phyloP scores from a whole-genome alignment of 2,888 invertebrate genomes.

The Synergus gifuensis region DNA sequence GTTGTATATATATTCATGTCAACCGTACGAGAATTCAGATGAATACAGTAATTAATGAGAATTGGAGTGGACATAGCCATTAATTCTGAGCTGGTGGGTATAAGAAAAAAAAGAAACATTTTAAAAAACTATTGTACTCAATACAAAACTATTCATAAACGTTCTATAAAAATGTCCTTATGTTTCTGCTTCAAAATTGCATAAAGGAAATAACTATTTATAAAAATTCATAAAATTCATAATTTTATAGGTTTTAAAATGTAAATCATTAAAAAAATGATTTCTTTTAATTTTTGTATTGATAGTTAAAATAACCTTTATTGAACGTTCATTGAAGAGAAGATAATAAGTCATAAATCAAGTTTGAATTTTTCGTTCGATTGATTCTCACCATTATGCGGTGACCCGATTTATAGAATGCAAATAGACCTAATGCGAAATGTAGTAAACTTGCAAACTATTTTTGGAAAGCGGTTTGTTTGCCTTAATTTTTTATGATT shows the following conservation, averaged over 20 bases:
- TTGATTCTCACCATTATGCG: not conserved
- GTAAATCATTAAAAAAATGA: no score
- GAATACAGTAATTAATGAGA: conserved; percentile 35
- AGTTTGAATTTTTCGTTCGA: not conserved
- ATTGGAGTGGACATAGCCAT: conserved; percentile 21
- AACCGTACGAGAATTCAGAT: conserved; percentile 11
- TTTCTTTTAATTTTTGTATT: not conserved
- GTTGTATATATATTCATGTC: conserved; percentile 10
- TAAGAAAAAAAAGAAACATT: not conserved
- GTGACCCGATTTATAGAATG: conserved; percentile 11
- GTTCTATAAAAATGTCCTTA: not conserved
- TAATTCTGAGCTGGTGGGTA: not conserved
- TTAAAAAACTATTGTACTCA: not conserved
- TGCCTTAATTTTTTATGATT: conserved; percentile 15
- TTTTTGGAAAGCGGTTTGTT: conserved; percentile 30
- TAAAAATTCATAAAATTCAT: no score
- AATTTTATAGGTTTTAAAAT: no score
- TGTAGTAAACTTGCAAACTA: not conserved
- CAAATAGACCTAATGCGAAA: conserved; percentile 12
- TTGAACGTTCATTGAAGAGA: not conserved
- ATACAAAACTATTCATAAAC: not conserved
- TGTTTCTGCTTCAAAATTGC: not conserved
- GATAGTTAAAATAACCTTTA: not conserved
- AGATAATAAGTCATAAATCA: not conserved
- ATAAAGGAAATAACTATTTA: not conserved